Evolutionary conservation across 1,140 invertebrate genomes (phyloP), one percentile per base, ranked within the genome.

Genomic region (Diabrotica undecimpunctata): DNA sequence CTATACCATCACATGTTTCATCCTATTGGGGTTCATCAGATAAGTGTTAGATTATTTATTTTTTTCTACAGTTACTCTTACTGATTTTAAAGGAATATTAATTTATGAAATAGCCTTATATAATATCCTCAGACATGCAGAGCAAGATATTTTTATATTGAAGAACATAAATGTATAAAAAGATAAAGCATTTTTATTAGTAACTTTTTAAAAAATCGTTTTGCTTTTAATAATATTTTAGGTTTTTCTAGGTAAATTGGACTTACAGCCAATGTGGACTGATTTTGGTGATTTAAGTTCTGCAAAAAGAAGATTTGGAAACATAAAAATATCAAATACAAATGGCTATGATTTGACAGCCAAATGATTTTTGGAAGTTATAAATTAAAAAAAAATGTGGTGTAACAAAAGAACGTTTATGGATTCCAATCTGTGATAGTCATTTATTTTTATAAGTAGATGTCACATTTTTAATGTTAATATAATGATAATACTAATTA

Each of bases 321-420:
- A 78, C 65, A 64, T 77, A 11, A 77, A 79, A 69, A 75, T 78
- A 35, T 79, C 74, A 57, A 80, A 79, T 54, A 80, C 79, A 60
- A 68, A 82, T 37, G 75, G 84, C 59, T 85, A 83, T 25, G 85
- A 88, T 70, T 87, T 86, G 85, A 82, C 84, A 54, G 84, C 86
- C 6, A 88, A 88, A 80, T 88, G 83, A 65, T 46, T 25, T n/a
- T 14, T 12, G 14, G 12, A 8, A n/a, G 10, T 14, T 12, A 25
- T 25, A 8, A n/a, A 11, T 51, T 46, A 13, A 12, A 13, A 38
- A 7, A 54, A 11, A 58, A 5, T n/a, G 5, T 39, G 35, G 5
- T 58, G 10, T n/a, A 7, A 38, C 6, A 61, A 14, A 51, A 61
- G 12, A 7, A 52, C 14, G 38, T 11, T 52, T 41, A 10, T 14